Evolutionary conservation across 2,888 invertebrate species (phyloP), one percentile per base, ranked within the genome.

Genomic region (Saturnia pavonia): DNA sequence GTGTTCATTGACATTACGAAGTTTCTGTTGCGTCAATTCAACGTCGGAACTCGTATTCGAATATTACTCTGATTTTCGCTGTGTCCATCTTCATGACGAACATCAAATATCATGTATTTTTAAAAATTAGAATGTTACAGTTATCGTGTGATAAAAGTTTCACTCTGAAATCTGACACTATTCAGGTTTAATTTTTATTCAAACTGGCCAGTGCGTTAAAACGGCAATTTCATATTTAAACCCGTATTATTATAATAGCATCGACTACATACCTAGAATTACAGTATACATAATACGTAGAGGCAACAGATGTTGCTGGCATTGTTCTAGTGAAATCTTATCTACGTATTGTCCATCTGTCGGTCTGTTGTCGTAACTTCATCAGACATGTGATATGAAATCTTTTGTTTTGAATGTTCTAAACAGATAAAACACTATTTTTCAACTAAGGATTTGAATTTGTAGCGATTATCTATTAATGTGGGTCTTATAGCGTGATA

Each of bases 271-370:
- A 51, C 51, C 54, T n/a, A n/a, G n/a, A n/a, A n/a, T n/a, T n/a
- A n/a, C n/a, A n/a, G n/a, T n/a, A n/a, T 57, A 57, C 54, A 57
- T 57, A 57, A 57, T 25, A 70, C 69, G 75, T 76, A 74, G 72
- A 75, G 75, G 71, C 72, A 77, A 74, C 87, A 88, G 85, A 87
- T 86, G 87, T 79, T 79, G 73, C 63, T 72, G 75, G 82, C 83
- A 85, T 88, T 89, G 88, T 90, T 86, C 81, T 78, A 83, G 81
- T 88, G 87, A 88, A 90, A 89, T 89, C 85, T 87, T 88, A 91
- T 90, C 89, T 86, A 79, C 67, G 77, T 76, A 82, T 84, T 85
- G 87, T 86, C 81, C 88, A 89, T 88, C 84, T 89, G 88, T 81
- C 76, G 74, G 79, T 76, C 67, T 76, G 77, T 77, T 74, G 80